Percentiles rank a stretch among this genome's conserved stretches.
phyloP scores from a whole-genome alignment of 2,113 vertebrate genomes.

The Microcebus murinus region DNA sequence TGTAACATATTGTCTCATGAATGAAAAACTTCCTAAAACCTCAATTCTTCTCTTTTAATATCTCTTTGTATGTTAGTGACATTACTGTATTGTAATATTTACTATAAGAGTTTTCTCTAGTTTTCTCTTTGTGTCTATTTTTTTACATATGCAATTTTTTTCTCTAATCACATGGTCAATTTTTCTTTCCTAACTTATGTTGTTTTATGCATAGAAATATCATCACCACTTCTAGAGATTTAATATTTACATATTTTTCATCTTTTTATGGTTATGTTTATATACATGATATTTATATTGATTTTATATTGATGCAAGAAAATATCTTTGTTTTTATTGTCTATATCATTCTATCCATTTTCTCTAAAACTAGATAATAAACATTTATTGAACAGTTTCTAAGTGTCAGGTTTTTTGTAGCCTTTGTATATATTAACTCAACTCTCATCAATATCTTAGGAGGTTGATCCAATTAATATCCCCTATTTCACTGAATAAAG shows the following conservation, averaged over 20 bases:
- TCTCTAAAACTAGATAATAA: slow-evolving; percentile 13
- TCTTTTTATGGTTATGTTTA: background rate
- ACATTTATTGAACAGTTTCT: background rate
- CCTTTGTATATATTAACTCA: background rate
- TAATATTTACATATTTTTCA: background rate
- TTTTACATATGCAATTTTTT: background rate
- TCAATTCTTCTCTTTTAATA: background rate
- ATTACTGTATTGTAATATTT: background rate
- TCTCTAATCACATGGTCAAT: background rate
- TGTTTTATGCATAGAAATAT: background rate
- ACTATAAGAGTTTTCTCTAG: background rate
- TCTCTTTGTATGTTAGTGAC: background rate
- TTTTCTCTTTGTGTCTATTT: background rate
- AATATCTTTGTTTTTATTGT: background rate
- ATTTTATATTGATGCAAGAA: background rate
- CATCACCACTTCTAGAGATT: background rate
- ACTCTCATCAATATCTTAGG: background rate
- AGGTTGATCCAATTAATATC: background rate
- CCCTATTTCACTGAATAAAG: background rate
- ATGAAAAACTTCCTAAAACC: background rate
- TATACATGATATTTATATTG: background rate
- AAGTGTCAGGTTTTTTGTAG: background rate
- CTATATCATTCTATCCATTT: background rate
- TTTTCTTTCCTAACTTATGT: background rate
- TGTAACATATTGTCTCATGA: background rate